Evolutionary conservation across 1,140 invertebrate species (phyloP).

Genomic region (Akabosia matsudoensis): DNA sequence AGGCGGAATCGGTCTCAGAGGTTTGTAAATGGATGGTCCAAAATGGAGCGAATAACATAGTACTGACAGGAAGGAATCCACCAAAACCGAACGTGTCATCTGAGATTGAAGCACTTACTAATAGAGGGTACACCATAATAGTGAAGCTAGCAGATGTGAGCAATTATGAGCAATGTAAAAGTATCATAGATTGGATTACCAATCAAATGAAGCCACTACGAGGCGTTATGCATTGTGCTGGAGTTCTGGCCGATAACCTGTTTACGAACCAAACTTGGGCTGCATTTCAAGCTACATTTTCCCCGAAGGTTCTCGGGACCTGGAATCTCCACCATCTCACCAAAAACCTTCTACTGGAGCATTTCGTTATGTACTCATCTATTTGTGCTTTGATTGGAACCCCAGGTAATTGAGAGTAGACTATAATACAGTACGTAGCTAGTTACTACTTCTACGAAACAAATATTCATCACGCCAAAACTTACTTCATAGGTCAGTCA

Average conservation of each 20-base stretch:
- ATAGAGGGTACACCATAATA: background rate
- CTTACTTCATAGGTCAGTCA: background rate
- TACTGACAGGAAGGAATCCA: background rate
- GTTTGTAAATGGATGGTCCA: background rate
- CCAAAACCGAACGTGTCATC: background rate
- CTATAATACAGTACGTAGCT: no score
- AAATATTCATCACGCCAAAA: background rate
- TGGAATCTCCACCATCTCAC: background rate
- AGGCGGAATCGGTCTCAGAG: background rate
- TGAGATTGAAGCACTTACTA: background rate
- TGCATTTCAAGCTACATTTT: background rate
- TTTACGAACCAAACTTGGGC: background rate
- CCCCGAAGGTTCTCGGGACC: background rate
- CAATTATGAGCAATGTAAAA: background rate
- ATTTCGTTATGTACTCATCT: background rate
- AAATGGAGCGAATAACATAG: background rate
- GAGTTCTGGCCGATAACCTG: background rate
- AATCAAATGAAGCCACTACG: background rate
- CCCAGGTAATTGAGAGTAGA: no score
- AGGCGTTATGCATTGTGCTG: background rate
- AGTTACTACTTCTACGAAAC: no score
- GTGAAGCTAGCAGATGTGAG: background rate
- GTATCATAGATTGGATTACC: background rate
- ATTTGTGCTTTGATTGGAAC: background rate
- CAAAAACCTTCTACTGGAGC: background rate